Evolutionary conservation across 2,113 vertebrate species (phyloP).

Genomic region (Polypterus bichir): DNA sequence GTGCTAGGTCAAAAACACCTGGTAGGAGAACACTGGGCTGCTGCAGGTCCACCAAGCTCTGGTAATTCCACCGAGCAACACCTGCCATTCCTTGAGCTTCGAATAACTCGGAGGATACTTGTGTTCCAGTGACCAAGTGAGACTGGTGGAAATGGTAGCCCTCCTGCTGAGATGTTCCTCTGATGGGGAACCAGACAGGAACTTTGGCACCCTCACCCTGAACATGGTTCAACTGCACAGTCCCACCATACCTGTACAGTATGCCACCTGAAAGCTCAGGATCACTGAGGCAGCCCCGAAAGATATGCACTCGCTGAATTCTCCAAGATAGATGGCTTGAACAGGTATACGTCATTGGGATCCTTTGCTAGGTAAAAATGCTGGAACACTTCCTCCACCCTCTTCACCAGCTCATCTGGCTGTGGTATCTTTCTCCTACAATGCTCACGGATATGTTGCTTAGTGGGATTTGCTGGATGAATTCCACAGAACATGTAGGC

Average conservation of each 20-base stretch:
- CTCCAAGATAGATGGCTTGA: too few species aligned
- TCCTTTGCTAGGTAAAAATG: too few species aligned
- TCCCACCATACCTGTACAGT: constrained; percentile 17
- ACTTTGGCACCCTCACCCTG: constrained; percentile 8
- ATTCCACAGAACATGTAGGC: too few species aligned
- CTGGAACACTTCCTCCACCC: too few species aligned
- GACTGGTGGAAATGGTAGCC: constrained; percentile 17
- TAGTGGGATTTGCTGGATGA: too few species aligned
- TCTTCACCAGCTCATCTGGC: too few species aligned
- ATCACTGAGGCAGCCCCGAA: constrained; percentile 15
- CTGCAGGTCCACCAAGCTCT: constrained; percentile 18
- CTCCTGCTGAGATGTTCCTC: constrained; percentile 18
- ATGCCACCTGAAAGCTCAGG: constrained; percentile 6
- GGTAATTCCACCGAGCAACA: too few species aligned
- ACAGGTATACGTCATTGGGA: too few species aligned
- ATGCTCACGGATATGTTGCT: too few species aligned
- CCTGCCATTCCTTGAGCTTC: constrained; percentile 22
- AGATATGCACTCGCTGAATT: constrained; percentile 16
- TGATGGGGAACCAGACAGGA: constrained; percentile 16
- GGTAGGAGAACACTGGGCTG: constrained; percentile 13
- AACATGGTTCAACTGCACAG: constrained; percentile 15
- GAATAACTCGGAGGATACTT: constrained; percentile 10
- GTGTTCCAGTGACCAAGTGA: constrained; percentile 6
- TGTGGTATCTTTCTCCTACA: too few species aligned
- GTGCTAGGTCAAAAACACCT: constrained; percentile 10